Conservation (phyloP, 2,113 vertebrate genomes). For the Trichechus manatus region DNA sequence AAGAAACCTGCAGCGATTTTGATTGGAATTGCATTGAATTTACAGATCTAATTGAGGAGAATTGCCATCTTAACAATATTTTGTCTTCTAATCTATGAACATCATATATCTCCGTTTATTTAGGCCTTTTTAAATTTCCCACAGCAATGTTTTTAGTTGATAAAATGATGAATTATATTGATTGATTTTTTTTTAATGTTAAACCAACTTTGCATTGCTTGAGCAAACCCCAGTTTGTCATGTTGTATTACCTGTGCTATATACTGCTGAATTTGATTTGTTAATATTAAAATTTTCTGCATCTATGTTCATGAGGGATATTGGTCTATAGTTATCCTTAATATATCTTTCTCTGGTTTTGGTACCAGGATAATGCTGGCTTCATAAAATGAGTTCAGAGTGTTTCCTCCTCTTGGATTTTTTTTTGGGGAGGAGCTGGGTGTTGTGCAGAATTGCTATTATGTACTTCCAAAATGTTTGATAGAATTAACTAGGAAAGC, state of each 20-base stretch:
- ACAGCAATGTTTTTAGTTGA: neutral
- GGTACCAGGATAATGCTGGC: neutral
- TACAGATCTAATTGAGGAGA: neutral
- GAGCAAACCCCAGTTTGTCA: neutral
- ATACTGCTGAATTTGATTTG: neutral
- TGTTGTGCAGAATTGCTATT: neutral
- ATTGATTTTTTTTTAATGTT: neutral
- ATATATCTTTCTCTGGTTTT: neutral
- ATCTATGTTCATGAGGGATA: neutral
- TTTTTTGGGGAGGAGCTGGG: neutral
- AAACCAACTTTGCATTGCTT: neutral
- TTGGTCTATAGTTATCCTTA: neutral
- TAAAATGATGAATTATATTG: neutral
- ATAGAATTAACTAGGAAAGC: neutral
- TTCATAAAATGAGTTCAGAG: neutral
- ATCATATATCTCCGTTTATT: neutral
- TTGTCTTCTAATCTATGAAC: neutral
- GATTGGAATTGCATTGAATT: neutral
- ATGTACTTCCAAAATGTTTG: neutral
- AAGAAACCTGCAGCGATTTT: neutral
- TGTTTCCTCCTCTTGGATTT: neutral
- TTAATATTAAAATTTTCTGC: neutral
- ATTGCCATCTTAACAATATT: neutral
- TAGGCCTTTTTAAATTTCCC: neutral
- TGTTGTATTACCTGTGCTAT: neutral